Evolutionary conservation across 1,140 invertebrate genomes (phyloP).

Genomic region (Muscidifurax raptorellus): DNA sequence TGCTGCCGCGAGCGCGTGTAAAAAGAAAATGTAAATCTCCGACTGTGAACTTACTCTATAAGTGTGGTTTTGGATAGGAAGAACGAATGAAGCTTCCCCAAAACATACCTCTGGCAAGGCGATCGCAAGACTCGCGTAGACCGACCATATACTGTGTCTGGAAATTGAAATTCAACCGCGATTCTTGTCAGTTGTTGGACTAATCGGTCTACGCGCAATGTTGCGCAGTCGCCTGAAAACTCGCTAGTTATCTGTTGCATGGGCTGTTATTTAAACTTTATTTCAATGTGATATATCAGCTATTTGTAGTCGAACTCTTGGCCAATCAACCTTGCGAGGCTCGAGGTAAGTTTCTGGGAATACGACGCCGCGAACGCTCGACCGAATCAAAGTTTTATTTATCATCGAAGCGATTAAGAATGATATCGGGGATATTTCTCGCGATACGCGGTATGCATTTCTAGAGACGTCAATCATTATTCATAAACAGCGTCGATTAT

Average conservation of each 20-base stretch:
- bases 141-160: slow-evolving; percentile 36
- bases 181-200: no score
- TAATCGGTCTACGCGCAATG: slow-evolving; percentile 54
- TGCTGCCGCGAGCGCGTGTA: no score
- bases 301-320: slow-evolving; percentile 70
- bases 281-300: slow-evolving; percentile 58
- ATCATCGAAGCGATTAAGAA: no score
- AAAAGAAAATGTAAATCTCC: background rate
- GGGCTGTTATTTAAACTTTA: slow-evolving; percentile 65
- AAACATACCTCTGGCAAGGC: slow-evolving; percentile 72
- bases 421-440: no score
- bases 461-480: no score
- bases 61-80: slow-evolving; percentile 70
- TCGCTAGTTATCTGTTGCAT: slow-evolving; percentile 68
- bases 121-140: slow-evolving; percentile 61
- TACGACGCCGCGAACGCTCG: slow-evolving; percentile 19
- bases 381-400: no score
- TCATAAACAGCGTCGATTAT: no score
- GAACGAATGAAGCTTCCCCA: slow-evolving; percentile 71
- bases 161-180: background rate
- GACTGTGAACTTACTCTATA: background rate
- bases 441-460: no score
- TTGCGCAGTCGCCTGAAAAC: slow-evolving; percentile 57
- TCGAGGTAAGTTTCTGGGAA: slow-evolving; percentile 70
- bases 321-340: slow-evolving; percentile 65